Percentiles rank a stretch among this genome's conserved stretches.
phyloP scores from a whole-genome alignment of 2,113 vertebrate genomes.

The Theristicus caerulescens region DNA sequence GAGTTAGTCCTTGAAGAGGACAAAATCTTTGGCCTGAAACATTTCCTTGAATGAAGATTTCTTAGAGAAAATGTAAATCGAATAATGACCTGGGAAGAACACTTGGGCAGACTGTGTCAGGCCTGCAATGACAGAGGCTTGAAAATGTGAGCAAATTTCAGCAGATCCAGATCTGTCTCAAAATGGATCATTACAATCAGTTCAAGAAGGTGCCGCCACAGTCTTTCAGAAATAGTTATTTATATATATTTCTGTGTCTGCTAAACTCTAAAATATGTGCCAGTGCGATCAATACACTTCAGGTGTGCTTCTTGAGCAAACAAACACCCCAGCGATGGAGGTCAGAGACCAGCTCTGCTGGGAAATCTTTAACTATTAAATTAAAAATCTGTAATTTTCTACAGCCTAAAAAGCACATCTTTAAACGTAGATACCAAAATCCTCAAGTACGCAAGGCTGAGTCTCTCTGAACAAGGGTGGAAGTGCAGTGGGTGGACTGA shows the following conservation, averaged over 20 bases:
- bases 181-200: not conserved
- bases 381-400: not conserved
- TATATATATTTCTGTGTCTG: not conserved
- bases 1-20: not conserved
- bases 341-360: not conserved
- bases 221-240: not conserved
- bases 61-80: not conserved
- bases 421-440: not conserved
- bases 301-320: not conserved
- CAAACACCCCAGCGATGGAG: not conserved
- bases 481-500: not conserved
- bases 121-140: not conserved
- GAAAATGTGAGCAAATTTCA: not conserved
- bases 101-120: not conserved
- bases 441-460: not conserved
- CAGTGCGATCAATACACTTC: not conserved
- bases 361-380: not conserved
- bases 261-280: not conserved
- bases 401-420: not conserved
- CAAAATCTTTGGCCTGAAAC: not conserved
- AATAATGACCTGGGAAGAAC: not conserved
- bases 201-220: not conserved
- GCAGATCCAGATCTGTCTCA: not conserved
- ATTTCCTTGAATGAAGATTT: not conserved
- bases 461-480: not conserved